Evolutionary conservation across 2,113 vertebrate genomes (phyloP).

Genomic region (Erythrocercus mccallii): DNA sequence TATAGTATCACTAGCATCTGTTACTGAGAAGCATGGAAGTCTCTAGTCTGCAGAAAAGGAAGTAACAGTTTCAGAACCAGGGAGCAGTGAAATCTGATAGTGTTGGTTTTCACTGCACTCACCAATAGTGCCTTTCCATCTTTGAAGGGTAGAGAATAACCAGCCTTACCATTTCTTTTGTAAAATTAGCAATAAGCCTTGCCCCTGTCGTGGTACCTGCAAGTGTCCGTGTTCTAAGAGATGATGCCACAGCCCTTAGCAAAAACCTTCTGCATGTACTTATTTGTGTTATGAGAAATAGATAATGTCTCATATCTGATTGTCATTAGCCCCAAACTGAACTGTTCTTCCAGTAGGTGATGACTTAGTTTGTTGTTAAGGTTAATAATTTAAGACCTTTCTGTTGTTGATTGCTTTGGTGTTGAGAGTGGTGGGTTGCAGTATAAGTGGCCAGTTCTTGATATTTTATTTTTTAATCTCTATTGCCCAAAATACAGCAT

Average conservation of each 20-base stretch:
- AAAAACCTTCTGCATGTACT: slow-evolving; percentile 73
- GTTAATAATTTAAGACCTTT: background rate
- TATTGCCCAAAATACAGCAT: background rate
- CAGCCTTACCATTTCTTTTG: slow-evolving; percentile 54
- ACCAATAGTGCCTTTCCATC: background rate
- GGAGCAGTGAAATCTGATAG: background rate
- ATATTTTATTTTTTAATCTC: background rate
- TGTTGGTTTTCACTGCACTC: background rate
- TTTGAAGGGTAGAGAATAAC: background rate
- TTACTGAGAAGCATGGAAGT: background rate
- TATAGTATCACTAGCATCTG: background rate
- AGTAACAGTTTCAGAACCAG: background rate
- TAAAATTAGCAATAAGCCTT: slow-evolving; percentile 73
- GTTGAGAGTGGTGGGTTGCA: background rate
- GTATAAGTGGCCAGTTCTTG: background rate
- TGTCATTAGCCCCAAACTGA: background rate
- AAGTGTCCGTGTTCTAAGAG: slow-evolving; percentile 71
- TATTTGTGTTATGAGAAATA: background rate
- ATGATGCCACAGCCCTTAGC: slow-evolving; percentile 64
- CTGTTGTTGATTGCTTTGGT: background rate
- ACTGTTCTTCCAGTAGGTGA: background rate
- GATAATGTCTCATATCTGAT: background rate
- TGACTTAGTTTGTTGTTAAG: background rate
- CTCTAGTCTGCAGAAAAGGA: background rate
- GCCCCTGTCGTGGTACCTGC: slow-evolving; percentile 70